Evolutionary conservation across 2,113 vertebrate genomes (phyloP).

Genomic region (Pteropus alecto): DNA sequence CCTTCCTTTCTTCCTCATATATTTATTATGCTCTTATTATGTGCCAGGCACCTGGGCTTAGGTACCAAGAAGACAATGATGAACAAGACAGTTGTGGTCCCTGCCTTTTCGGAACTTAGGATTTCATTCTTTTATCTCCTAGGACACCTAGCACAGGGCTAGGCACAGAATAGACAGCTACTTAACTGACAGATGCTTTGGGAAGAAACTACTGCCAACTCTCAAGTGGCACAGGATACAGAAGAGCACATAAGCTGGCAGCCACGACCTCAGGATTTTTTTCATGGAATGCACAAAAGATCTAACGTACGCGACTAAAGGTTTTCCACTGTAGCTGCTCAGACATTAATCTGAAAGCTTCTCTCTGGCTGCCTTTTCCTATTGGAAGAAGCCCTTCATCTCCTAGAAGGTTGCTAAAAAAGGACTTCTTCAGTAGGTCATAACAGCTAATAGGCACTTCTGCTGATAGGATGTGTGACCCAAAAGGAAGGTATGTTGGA

Average conservation of each 20-base stretch:
- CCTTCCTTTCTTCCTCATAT: not conserved
- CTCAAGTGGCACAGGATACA: not conserved
- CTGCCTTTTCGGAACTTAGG: not conserved
- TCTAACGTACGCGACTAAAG: not conserved
- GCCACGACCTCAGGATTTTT: not conserved
- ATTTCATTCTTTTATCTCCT: not conserved
- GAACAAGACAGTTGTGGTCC: not conserved
- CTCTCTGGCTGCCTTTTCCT: conserved; percentile 17
- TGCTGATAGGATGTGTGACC: not conserved
- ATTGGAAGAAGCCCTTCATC: not conserved
- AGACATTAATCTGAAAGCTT: conserved; percentile 15
- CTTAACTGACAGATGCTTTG: not conserved
- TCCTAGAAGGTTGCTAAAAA: not conserved
- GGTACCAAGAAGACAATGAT: not conserved
- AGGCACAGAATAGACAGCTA: not conserved
- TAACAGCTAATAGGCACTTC: not conserved
- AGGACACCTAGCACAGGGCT: not conserved
- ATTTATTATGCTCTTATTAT: not conserved
- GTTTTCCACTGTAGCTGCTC: not conserved
- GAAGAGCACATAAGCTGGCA: not conserved
- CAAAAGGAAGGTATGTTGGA: not conserved
- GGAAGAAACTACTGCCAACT: not conserved
- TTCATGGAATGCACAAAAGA: not conserved
- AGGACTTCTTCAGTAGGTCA: not conserved
- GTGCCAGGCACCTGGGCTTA: not conserved